Evolutionary conservation across 2,113 vertebrate species (phyloP).

Genomic region (Mirza zaza): DNA sequence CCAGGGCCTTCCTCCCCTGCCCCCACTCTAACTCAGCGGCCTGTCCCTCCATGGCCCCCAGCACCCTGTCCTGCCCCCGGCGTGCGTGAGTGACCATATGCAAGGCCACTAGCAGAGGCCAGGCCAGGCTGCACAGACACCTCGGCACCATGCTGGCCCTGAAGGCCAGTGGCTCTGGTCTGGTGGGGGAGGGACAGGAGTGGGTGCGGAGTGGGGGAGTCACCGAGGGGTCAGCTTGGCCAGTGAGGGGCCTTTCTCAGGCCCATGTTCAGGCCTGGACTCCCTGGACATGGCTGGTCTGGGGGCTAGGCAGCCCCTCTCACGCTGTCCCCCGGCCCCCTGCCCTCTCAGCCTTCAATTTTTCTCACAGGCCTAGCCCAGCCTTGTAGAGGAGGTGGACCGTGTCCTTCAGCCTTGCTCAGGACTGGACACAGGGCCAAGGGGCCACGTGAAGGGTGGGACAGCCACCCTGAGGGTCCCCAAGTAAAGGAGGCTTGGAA

Average conservation of each 20-base stretch:
- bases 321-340: neutral
- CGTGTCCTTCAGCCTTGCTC: neutral
- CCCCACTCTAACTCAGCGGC: neutral
- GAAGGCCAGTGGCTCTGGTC: neutral
- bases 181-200: neutral
- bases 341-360: neutral
- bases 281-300: neutral
- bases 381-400: neutral
- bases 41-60: neutral
- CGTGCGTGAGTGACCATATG: neutral
- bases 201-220: neutral
- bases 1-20: neutral
- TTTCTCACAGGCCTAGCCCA: neutral
- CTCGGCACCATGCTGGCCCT: neutral
- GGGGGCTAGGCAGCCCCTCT: too few relatives aligned
- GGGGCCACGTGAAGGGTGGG: neutral
- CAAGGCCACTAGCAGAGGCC: neutral
- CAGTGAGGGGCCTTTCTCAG: neutral
- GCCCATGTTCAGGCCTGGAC: neutral
- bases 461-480: neutral
- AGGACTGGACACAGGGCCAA: neutral
- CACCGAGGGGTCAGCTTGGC: neutral
- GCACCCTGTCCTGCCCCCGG: neutral
- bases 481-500: neutral
- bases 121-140: neutral